Percentiles rank a stretch among this genome's conserved stretches.
Conservation (phyloP, 2,113 vertebrate species). For the Gambusia holbrooki region DNA sequence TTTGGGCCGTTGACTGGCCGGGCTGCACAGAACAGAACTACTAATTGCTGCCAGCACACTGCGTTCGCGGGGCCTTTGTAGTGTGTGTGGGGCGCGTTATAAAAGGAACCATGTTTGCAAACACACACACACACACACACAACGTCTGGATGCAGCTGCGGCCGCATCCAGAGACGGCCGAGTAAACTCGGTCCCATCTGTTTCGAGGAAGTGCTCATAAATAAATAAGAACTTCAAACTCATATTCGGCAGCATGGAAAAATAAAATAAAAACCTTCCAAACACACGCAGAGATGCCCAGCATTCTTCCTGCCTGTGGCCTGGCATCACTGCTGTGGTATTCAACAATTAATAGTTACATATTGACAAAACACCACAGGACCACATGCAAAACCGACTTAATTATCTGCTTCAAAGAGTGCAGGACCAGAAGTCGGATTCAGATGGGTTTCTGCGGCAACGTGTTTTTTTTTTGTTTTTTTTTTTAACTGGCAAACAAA, state of each 20-base stretch:
- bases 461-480: slow-evolving; percentile 26
- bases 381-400: slow-evolving; percentile 34
- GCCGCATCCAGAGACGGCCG: slow-evolving; percentile 38
- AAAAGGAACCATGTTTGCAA: slow-evolving; percentile 52
- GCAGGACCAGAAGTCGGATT: slow-evolving; percentile 41
- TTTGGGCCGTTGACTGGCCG: slow-evolving; percentile 34
- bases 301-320: slow-evolving; percentile 29
- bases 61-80: slow-evolving; percentile 56
- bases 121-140: slow-evolving; percentile 66
- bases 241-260: slow-evolving; percentile 11
- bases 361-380: slow-evolving; percentile 31
- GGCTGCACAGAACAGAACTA: slow-evolving; percentile 26
- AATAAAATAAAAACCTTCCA: slow-evolving; percentile 29
- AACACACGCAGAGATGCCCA: slow-evolving; percentile 45
- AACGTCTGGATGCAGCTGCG: slow-evolving; percentile 51
- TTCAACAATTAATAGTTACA: slow-evolving; percentile 63
- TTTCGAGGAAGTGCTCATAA: slow-evolving; percentile 53
- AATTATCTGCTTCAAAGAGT: slow-evolving; percentile 41
- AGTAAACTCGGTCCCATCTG: slow-evolving; percentile 57
- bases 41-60: slow-evolving; percentile 46
- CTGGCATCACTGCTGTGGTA: slow-evolving; percentile 57
- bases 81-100: slow-evolving; percentile 42
- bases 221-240: slow-evolving; percentile 63
- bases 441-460: slow-evolving; percentile 42
- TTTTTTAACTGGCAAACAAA: slow-evolving; percentile 22